Percentiles rank a stretch among this genome's conserved stretches.
These are phyloP conservation scores for Eupeodes luniger DNA, from an alignment of 2,888 invertebrate species.

Conservation along the genomic window DNA sequence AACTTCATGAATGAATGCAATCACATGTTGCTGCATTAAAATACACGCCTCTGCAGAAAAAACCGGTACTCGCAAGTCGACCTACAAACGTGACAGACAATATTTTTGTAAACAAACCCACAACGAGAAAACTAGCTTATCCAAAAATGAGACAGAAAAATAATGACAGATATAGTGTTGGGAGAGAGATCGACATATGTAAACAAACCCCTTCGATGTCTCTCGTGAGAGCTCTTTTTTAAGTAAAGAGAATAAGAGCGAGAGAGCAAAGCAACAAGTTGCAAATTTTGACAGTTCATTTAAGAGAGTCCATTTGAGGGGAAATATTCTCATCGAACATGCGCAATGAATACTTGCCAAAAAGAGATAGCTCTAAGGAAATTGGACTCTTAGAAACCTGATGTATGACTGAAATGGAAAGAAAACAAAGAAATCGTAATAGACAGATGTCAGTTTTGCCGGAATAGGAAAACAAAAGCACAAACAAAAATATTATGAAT, in stretches of 20 bases:
- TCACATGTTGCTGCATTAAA: conserved; percentile 59
- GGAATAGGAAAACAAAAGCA: conserved; percentile 13
- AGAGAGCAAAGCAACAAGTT: conserved; percentile 74
- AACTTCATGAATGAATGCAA: conserved; percentile 54
- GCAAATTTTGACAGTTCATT: conserved; percentile 68
- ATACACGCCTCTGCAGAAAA: not conserved
- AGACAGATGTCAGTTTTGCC: conserved; percentile 36
- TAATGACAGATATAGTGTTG: not conserved
- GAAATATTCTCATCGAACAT: conserved; percentile 48
- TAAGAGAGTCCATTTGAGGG: conserved; percentile 65
- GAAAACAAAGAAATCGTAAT: conserved; percentile 53
- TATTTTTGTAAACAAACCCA: conserved; percentile 49
- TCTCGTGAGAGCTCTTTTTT: conserved; percentile 26
- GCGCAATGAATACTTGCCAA: conserved; percentile 19
- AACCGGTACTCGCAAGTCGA: conserved; percentile 71
- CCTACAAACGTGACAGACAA: conserved; percentile 57
- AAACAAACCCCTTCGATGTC: conserved; percentile 66
- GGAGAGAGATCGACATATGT: conserved; percentile 18
- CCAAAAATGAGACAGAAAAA: not conserved
- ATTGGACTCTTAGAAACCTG: not conserved
- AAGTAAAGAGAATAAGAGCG: conserved; percentile 33
- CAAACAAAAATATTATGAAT: conserved; percentile 61
- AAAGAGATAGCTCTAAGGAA: conserved; percentile 36
- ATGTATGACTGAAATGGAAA: conserved; percentile 41
- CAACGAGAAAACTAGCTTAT: conserved; percentile 13